Evolutionary conservation across 2,113 vertebrate genomes (phyloP), one percentile per base, ranked within the genome.

Genomic region (Loxodonta africana): DNA sequence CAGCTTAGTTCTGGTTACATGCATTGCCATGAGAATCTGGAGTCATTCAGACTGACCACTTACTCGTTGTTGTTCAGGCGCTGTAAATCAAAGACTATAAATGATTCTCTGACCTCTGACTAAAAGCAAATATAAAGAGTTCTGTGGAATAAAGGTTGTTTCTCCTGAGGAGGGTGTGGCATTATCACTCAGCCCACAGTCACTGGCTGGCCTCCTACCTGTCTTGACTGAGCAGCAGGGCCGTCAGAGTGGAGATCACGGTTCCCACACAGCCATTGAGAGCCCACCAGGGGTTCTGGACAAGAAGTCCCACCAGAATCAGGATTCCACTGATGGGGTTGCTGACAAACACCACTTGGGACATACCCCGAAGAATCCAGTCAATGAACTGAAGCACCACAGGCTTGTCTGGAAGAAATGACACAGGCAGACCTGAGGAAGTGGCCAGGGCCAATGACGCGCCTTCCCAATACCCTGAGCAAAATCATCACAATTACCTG

Each of bases 311-410:
- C 0, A 94, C 97, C 48, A 99, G 97, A 81, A 99, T 98, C 12
- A 99, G 96, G 51, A 99, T 98, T 1, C 99, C 99, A 30, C 99
- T 99, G 77, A 99, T 98, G 33, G 99, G 99, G 83, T 99, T 99
- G 98, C 99, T 99, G 95, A 99, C 99, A 37, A 99, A 99, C 99
- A 99, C 99, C 97, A 99, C 99, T 96, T 99, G 99, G 74, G 99
- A 99, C 37, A 99, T 98, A 8, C 99, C 99, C 37, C 99, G 99
- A 89, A 99, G 97, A 46, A 99, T 98, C 99, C 99, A 99, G 95
- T 99, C 99, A 0, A 99, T 3, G 65, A 99, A 98, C 98, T 99
- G 99, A 78, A 99, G 97, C 33, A 98, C 0, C 37, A 99, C 37
- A 18, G 99, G 99, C 96, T 99, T 99, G 62, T 99, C 99, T 99